A percentile compares a stretch with the other conserved stretches of the same genome.
Conservation (phyloP, 2,888 invertebrate species). For the Plebejus melissa region DNA sequence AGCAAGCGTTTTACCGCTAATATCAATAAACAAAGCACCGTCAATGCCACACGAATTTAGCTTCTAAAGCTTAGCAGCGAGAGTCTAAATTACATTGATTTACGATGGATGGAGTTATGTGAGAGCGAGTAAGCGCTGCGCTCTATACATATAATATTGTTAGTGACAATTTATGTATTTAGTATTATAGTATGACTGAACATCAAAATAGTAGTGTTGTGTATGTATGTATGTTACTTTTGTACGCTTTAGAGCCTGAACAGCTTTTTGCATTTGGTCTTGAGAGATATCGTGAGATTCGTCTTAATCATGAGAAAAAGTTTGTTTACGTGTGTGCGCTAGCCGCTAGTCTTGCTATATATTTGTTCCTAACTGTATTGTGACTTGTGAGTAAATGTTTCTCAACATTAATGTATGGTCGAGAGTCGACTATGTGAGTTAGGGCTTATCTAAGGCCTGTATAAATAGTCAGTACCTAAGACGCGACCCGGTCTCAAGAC, state of each 20-base stretch:
- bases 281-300: background rate
- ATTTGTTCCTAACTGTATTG: no score
- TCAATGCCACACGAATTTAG: slow-evolving; percentile 20
- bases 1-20: no score
- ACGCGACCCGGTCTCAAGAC: no score
- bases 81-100: slow-evolving; percentile 18
- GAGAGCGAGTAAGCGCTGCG: background rate
- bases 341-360: no score
- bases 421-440: no score
- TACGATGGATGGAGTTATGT: background rate
- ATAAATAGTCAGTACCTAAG: no score
- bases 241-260: background rate
- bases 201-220: background rate
- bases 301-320: background rate
- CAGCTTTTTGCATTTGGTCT: background rate
- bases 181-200: background rate
- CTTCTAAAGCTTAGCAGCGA: slow-evolving; percentile 24
- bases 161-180: slow-evolving; percentile 1
- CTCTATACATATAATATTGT: background rate
- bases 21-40: slow-evolving; percentile 16
- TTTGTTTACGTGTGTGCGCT: no score
- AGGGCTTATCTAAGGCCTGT: no score
- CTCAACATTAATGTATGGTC: no score
- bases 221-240: background rate
- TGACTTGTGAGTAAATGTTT: no score